These are phyloP conservation scores for Lithobates sylvaticus DNA, from an alignment of 2,797 vertebrate species.

Conservation along the genomic window DNA sequence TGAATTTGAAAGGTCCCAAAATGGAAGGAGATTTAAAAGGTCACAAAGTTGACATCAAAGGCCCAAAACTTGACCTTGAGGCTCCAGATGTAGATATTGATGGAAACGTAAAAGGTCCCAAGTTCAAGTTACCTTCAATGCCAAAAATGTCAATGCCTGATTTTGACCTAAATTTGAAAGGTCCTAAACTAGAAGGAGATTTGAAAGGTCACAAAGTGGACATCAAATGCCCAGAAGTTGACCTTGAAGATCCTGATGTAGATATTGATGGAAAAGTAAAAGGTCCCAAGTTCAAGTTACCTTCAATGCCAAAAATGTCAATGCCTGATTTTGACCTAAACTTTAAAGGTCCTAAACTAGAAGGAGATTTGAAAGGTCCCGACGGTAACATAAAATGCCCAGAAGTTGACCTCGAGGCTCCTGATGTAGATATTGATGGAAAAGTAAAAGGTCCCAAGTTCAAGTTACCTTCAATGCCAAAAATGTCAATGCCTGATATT, in stretches of 20 bases:
- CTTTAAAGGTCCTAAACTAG: conserved; percentile 62
- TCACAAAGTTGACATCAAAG: not conserved
- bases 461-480: conserved; percentile 55
- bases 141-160: conserved; percentile 62
- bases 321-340: conserved; percentile 65
- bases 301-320: conserved; percentile 51
- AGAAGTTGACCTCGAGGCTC: not conserved
- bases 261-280: conserved; percentile 47
- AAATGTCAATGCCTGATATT: conserved; percentile 60
- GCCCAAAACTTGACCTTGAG: conserved; percentile 67
- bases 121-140: conserved; percentile 69
- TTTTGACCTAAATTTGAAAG: not conserved
- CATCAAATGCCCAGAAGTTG: conserved; percentile 63
- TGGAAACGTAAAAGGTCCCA: conserved; percentile 66
- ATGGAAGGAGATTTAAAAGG: too few species aligned
- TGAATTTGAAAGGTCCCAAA: too few species aligned
- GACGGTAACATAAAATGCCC: conserved; percentile 34
- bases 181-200: conserved; percentile 62
- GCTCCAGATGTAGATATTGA: conserved; percentile 69
- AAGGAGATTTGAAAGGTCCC: conserved; percentile 61
- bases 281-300: conserved; percentile 62
- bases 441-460: conserved; percentile 54
- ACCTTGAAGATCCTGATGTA: conserved; percentile 53
- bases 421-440: conserved; percentile 33
- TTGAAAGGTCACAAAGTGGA: conserved; percentile 65